Evolutionary conservation across 2,888 invertebrate genomes (phyloP).

Genomic region (Tipula lateralis): DNA sequence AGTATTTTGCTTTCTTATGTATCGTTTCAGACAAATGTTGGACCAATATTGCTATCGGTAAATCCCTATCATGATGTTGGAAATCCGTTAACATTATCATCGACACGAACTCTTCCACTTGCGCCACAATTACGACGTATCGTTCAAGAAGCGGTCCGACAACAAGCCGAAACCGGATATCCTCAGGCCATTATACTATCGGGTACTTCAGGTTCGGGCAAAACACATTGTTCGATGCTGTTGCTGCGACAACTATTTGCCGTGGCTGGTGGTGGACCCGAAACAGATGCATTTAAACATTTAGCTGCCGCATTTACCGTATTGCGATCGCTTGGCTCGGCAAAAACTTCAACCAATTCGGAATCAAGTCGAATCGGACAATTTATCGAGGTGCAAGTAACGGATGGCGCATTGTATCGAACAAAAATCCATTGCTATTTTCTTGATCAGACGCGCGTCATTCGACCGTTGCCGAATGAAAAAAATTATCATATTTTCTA

Average conservation of each 20-base stretch:
- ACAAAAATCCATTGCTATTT: slow-evolving; percentile 96
- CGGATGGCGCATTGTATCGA: slow-evolving; percentile 88
- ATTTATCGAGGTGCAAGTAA: slow-evolving; percentile 93
- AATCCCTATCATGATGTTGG: slow-evolving; percentile 85
- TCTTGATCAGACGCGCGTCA: slow-evolving; percentile 87
- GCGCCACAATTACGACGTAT: slow-evolving; percentile 81
- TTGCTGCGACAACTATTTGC: slow-evolving; percentile 86
- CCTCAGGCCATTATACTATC: slow-evolving; percentile 92
- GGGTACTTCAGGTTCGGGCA: slow-evolving; percentile 87
- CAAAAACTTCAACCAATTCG: slow-evolving; percentile 83
- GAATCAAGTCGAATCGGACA: slow-evolving; percentile 93
- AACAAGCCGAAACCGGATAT: slow-evolving; percentile 92
- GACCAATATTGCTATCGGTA: slow-evolving; percentile 82
- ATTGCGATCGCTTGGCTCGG: slow-evolving; percentile 82
- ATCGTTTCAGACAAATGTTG: slow-evolving; percentile 77
- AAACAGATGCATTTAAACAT: slow-evolving; percentile 95
- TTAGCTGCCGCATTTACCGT: slow-evolving; percentile 93
- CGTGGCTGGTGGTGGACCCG: slow-evolving; percentile 85
- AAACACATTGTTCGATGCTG: slow-evolving; percentile 89
- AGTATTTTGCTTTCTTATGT: too few relatives aligned
- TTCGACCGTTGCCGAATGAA: slow-evolving; percentile 76
- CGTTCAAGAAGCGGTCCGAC: slow-evolving; percentile 86
- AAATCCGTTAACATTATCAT: slow-evolving; percentile 80
- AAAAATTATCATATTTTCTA: slow-evolving; percentile 97
- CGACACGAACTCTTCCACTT: slow-evolving; percentile 66